Conservation (phyloP, 1,140 invertebrate genomes). For the Drosophila parvula region DNA sequence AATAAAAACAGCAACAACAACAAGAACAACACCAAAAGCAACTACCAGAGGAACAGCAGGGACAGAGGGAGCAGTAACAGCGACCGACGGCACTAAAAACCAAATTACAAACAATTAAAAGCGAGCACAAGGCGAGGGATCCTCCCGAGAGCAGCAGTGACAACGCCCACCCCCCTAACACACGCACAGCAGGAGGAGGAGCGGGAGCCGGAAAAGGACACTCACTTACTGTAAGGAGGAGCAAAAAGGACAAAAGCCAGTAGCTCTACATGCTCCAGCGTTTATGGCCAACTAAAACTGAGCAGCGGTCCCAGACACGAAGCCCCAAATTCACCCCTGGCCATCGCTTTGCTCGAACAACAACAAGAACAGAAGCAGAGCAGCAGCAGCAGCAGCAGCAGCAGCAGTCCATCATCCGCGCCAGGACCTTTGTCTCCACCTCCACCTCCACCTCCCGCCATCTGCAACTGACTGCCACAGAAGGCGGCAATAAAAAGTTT, state of each 20-base stretch:
- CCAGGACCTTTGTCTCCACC: slow-evolving; percentile 9
- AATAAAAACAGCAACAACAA: slow-evolving; percentile 45
- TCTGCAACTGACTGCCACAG: slow-evolving; percentile 32
- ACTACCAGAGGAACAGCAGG: slow-evolving; percentile 7
- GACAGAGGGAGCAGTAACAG: slow-evolving; percentile 13
- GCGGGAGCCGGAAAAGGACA: neutral
- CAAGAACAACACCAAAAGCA: slow-evolving; percentile 23
- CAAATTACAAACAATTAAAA: slow-evolving; percentile 78
- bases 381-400: slow-evolving; percentile 14
- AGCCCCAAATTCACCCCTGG: slow-evolving; percentile 16
- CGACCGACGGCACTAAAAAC: slow-evolving; percentile 69
- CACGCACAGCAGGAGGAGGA: slow-evolving; percentile 3
- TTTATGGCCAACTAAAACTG: slow-evolving; percentile 76
- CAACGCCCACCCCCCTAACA: slow-evolving; percentile 25
- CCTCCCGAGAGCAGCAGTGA: slow-evolving; percentile 26
- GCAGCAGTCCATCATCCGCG: slow-evolving; percentile 26
- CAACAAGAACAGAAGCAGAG: slow-evolving; percentile 3
- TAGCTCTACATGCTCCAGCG: slow-evolving; percentile 39
- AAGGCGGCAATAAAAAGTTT: slow-evolving; percentile 59
- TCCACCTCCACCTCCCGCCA: neutral
- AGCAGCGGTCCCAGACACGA: slow-evolving; percentile 44
- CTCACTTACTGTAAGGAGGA: neutral
- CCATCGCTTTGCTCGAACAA: slow-evolving; percentile 1
- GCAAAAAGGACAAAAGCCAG: slow-evolving; percentile 21
- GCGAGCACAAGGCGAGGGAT: slow-evolving; percentile 54